phyloP scores from a whole-genome alignment of 2,797 vertebrate species.

The Chiroxiphia lanceolata region DNA sequence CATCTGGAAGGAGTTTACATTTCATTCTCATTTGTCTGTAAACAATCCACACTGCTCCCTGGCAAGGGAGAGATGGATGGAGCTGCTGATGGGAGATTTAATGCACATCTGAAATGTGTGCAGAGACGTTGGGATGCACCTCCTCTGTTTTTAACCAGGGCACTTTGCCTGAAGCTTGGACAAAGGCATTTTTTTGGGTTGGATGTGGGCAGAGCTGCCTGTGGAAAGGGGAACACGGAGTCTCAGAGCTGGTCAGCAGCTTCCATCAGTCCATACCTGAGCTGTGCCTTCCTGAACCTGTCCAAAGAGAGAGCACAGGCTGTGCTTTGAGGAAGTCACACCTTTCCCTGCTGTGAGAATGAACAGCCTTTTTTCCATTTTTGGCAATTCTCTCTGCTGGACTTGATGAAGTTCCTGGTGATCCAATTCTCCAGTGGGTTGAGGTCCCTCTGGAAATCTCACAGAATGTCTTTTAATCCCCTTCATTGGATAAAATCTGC shows the following conservation, averaged over 20 bases:
- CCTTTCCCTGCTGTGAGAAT: neutral
- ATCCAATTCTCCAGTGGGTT: neutral
- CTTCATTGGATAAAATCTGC: neutral
- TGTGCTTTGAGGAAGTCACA: neutral
- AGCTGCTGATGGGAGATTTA: neutral
- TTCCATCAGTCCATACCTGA: neutral
- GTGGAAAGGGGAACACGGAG: neutral
- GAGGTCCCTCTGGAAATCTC: neutral
- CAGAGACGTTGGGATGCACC: neutral
- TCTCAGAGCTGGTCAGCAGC: neutral
- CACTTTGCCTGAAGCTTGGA: no score
- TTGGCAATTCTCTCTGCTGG: neutral
- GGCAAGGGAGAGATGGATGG: slow-evolving; percentile 24
- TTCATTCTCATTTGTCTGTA: slow-evolving; percentile 36
- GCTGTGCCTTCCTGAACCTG: neutral
- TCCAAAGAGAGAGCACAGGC: neutral
- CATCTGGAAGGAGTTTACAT: slow-evolving; percentile 16
- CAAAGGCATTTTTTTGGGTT: neutral
- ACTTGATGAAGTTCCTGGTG: neutral
- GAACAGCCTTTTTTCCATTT: neutral
- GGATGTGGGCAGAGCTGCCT: neutral
- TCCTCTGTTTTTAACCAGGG: no score
- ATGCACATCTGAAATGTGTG: neutral
- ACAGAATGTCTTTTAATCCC: neutral
- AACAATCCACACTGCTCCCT: neutral